Base-by-base conservation (phyloP, 2,113 vertebrate species). In the Tachysurus fulvidraco region DNA sequence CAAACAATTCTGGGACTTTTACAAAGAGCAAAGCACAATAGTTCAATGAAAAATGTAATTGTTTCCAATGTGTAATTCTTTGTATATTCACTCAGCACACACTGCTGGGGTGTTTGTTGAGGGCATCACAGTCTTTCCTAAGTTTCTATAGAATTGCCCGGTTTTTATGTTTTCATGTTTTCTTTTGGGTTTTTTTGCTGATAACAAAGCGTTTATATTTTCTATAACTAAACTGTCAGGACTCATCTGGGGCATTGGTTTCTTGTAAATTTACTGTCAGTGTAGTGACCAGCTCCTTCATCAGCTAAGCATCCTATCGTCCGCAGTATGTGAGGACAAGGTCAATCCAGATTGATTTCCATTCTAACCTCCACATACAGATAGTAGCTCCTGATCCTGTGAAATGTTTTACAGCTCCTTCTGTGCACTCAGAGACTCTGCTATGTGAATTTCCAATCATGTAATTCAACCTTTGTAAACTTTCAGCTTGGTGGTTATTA, bases 61-160 rank as follows among this genome's bases (percentile, higher is more conserved):
- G 36, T 62, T 36, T 60, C 14, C 9, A 30, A 16, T 55, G 30
- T 71, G 5, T 36, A 4, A 25, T 55, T 12, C 3, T 25, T 69
- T 50, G 19, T 83, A 17, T 36, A 69, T 5, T 69, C 16, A 36
- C 30, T 69, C 60, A n/a, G 10, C 10, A 64, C 60, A 14, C 64
- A 28, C 67, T 71, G 28, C 5, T 36, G 12, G 2, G n/a, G n/a
- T 84, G 65, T 84, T 21, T 41, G 30, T 8, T 50, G 80, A 82
- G 7, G 21, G 28, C 30, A 46, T 44, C 55, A 41, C 44, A 52
- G 25, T 55, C 28, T 25, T 73, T 60, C 5, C 36, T 46, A 19
- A 62, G 44, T 44, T 25, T 60, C 54, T 12, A n/a, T 76, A 36
- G 62, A 77, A 77, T 44, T 30, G 73, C 57, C 84, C 78, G 73